Percentiles rank a stretch among this genome's conserved stretches.
phyloP scores from a whole-genome alignment of 2,888 invertebrate species.

The Bembecia ichneumoniformis region DNA sequence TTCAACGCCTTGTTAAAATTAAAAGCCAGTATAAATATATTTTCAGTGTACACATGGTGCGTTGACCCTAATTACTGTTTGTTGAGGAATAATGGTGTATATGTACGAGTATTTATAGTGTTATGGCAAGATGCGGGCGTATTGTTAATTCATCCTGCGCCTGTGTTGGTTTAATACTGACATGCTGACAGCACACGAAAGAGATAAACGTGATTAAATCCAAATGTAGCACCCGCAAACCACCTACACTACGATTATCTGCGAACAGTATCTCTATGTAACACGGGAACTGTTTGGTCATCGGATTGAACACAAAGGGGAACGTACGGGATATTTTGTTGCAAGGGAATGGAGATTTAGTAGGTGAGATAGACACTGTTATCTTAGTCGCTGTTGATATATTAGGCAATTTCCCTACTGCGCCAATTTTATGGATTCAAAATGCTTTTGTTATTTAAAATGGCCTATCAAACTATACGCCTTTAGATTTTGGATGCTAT shows the following conservation, averaged over 20 bases:
- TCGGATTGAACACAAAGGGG: conserved; percentile 28
- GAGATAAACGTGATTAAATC: conserved; percentile 46
- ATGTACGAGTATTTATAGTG: neutral
- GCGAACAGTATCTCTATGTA: conserved; percentile 14
- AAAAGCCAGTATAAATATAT: too few species aligned
- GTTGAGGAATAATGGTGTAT: neutral
- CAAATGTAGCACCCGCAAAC: conserved; percentile 22
- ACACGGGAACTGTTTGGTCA: conserved; percentile 23
- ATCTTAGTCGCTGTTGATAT: neutral
- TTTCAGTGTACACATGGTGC: too few species aligned
- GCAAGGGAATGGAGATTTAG: conserved; percentile 40
- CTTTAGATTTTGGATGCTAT: too few species aligned
- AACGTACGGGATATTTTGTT: conserved; percentile 36
- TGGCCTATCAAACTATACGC: too few species aligned
- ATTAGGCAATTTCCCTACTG: neutral
- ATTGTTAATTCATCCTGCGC: conserved; percentile 42
- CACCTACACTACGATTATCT: conserved; percentile 8
- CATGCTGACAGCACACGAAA: conserved; percentile 22
- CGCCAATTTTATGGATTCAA: too few species aligned
- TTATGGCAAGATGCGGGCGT: conserved; percentile 35
- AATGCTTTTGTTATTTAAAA: too few species aligned
- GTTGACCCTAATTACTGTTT: neutral
- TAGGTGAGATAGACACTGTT: conserved; percentile 20
- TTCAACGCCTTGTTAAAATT: too few species aligned
- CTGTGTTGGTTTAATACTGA: conserved; percentile 19